phyloP scores from a whole-genome alignment of 2,888 invertebrate genomes.

The Polydrusus pterygomalis region DNA sequence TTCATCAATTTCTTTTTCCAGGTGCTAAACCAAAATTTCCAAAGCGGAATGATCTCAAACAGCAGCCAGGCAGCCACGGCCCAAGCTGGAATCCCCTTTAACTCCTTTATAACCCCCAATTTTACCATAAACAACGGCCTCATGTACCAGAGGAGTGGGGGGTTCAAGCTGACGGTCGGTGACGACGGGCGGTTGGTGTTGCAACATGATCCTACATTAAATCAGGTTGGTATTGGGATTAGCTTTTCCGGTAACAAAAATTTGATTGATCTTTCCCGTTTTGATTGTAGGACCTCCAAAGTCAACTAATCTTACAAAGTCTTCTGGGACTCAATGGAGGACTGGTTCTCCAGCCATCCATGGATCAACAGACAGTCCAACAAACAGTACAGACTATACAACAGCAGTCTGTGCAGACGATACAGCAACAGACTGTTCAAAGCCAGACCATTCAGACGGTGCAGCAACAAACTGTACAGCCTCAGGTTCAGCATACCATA shows the following conservation, averaged over 20 bases:
- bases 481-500: conserved; percentile 67
- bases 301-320: conserved; percentile 71
- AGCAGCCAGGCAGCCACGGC: conserved; percentile 62
- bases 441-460: conserved; percentile 71
- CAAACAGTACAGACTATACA: conserved; percentile 72
- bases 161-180: conserved; percentile 79
- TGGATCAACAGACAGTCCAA: conserved; percentile 70
- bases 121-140: conserved; percentile 70
- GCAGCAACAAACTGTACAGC: conserved; percentile 70
- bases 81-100: conserved; percentile 65
- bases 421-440: conserved; percentile 71
- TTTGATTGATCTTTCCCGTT: too few species aligned
- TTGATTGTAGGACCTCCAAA: conserved; percentile 69
- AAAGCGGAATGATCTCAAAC: conserved; percentile 67
- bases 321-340: conserved; percentile 70
- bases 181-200: conserved; percentile 81
- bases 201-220: conserved; percentile 78
- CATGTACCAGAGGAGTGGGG: conserved; percentile 74
- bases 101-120: conserved; percentile 68
- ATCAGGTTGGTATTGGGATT: conserved; percentile 65
- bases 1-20: conserved; percentile 51
- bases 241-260: too few species aligned
- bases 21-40: conserved; percentile 71
- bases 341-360: conserved; percentile 69
- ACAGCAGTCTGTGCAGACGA: conserved; percentile 71